Percentiles rank a stretch among this genome's conserved stretches.
phyloP scores from a whole-genome alignment of 2,113 vertebrate genomes.

The Capreolus pygargus region DNA sequence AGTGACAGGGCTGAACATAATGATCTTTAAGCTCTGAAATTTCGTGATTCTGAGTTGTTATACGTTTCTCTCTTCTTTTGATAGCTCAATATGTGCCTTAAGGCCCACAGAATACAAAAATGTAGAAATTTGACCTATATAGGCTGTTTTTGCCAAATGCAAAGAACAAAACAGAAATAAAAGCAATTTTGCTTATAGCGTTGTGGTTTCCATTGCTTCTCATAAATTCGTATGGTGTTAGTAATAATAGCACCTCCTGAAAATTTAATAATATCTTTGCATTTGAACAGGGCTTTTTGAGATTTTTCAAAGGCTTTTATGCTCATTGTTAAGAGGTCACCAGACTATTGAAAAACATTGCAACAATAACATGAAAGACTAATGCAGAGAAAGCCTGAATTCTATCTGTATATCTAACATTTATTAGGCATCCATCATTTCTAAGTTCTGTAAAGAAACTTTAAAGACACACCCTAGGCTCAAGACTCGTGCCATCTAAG shows the following conservation, averaged over 20 bases:
- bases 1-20: not conserved
- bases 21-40: conserved; percentile 6
- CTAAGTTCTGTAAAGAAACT: conserved; percentile 36
- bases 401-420: not conserved
- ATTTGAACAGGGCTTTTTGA: not conserved
- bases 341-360: not conserved
- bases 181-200: not conserved
- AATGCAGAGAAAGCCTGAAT: not conserved
- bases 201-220: not conserved
- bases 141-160: not conserved
- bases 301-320: conserved; percentile 46
- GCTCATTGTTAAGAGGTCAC: not conserved
- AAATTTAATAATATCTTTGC: conserved; percentile 6
- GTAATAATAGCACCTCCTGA: not conserved
- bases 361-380: conserved; percentile 45
- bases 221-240: not conserved
- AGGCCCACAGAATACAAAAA: conserved; percentile 15
- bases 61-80: not conserved
- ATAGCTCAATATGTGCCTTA: not conserved
- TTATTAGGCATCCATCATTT: conserved; percentile 14
- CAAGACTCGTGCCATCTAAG: not conserved
- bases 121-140: conserved; percentile 1
- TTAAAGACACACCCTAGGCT: conserved; percentile 36
- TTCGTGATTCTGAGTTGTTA: not conserved
- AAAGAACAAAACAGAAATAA: conserved; percentile 49